phyloP scores from a whole-genome alignment of 2,888 invertebrate genomes.

The Tipula helvola region DNA sequence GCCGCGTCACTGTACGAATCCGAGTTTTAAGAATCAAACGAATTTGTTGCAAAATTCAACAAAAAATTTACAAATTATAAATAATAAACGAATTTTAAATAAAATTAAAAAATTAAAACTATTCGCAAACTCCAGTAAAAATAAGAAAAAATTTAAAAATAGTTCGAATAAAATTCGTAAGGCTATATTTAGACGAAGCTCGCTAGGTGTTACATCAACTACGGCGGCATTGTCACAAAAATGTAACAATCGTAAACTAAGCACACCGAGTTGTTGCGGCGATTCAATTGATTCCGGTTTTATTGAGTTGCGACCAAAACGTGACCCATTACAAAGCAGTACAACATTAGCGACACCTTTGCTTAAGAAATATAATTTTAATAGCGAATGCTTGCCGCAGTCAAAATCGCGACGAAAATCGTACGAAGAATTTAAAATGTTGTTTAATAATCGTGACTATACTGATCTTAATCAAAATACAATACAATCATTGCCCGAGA shows the following conservation, averaged over 20 bases:
- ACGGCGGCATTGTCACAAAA: neutral
- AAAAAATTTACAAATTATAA: slow-evolving; percentile 14
- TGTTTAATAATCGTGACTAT: slow-evolving; percentile 22
- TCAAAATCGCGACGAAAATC: slow-evolving; percentile 36
- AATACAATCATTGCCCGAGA: neutral
- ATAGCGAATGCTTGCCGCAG: slow-evolving; percentile 33
- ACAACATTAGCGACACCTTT: neutral
- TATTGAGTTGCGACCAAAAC: slow-evolving; percentile 31
- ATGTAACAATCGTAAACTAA: slow-evolving; percentile 30
- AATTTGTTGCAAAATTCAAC: slow-evolving; percentile 13
- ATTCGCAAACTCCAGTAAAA: neutral
- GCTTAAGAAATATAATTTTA: neutral
- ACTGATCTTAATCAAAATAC: slow-evolving; percentile 1
- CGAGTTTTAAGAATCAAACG: slow-evolving; percentile 14
- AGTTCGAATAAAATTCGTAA: neutral
- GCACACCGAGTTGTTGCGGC: slow-evolving; percentile 35
- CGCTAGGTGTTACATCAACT: neutral
- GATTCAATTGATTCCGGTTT: slow-evolving; percentile 37
- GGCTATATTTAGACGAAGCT: neutral
- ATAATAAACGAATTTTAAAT: neutral
- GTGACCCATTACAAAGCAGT: neutral
- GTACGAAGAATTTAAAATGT: slow-evolving; percentile 36
- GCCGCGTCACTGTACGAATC: neutral
- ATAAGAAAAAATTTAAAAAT: neutral
- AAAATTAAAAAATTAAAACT: neutral